These are phyloP conservation scores for Paracyclopina nana DNA, from an alignment of 1,140 invertebrate species.

Conservation along the genomic window DNA sequence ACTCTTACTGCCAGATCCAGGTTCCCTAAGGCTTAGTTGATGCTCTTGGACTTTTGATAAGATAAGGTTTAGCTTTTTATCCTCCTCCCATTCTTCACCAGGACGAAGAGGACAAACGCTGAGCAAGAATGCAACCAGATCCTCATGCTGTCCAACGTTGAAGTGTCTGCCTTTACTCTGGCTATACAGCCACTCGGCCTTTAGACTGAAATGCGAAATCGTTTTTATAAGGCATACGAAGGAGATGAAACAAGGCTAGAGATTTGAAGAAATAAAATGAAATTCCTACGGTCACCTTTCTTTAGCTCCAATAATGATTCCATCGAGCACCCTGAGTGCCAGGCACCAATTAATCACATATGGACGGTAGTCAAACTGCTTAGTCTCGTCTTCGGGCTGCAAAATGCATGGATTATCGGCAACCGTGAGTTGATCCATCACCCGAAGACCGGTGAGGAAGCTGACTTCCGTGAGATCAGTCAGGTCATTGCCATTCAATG, in stretches of 20 bases:
- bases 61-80: slow-evolving; percentile 16
- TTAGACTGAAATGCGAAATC: slow-evolving; percentile 39
- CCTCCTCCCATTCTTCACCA: slow-evolving; percentile 5
- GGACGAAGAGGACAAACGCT: slow-evolving; percentile 6
- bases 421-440: slow-evolving; percentile 56
- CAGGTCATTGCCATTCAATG: slow-evolving; percentile 61
- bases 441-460: slow-evolving; percentile 47
- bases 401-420: slow-evolving; percentile 65
- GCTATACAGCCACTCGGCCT: slow-evolving; percentile 85
- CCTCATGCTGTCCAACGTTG: slow-evolving; percentile 55
- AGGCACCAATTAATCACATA: slow-evolving; percentile 83
- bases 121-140: slow-evolving; percentile 55
- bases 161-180: slow-evolving; percentile 73
- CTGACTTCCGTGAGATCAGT: slow-evolving; percentile 68
- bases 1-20: no score
- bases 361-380: slow-evolving; percentile 61
- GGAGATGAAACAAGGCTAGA: neutral
- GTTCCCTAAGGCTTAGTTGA: neutral
- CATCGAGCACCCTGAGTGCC: slow-evolving; percentile 64
- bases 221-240: slow-evolving; percentile 12
- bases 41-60: slow-evolving; percentile 13
- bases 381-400: slow-evolving; percentile 19
- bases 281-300: slow-evolving; percentile 45
- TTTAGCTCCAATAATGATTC: slow-evolving; percentile 62
- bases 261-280: neutral